Percentiles rank a stretch among this genome's conserved stretches.
Conservation (phyloP, 2,113 vertebrate species). For the Podocnemis expansa region DNA sequence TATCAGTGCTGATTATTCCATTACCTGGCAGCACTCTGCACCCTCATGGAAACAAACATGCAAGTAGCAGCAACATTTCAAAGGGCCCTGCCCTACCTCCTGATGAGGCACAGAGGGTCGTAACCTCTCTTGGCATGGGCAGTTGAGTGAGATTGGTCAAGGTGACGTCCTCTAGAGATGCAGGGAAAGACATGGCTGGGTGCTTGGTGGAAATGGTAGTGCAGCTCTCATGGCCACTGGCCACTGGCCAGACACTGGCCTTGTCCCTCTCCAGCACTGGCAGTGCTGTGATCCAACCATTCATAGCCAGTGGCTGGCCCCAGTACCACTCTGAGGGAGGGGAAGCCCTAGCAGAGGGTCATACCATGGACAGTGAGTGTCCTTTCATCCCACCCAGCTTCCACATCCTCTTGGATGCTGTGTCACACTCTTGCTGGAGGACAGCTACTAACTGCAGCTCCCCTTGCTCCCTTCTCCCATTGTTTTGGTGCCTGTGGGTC, state of each 20-base stretch:
- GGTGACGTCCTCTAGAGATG: background rate
- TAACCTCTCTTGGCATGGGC: background rate
- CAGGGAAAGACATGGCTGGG: background rate
- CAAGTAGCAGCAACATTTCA: background rate
- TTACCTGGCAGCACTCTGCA: background rate
- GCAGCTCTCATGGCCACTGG: background rate
- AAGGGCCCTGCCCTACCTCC: background rate
- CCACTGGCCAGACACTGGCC: background rate
- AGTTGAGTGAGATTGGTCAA: background rate
- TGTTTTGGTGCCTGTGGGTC: background rate
- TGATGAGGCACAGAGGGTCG: background rate
- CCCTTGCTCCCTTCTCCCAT: background rate
- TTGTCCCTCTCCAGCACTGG: background rate
- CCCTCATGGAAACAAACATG: no score
- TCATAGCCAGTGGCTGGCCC: background rate
- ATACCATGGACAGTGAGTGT: no score
- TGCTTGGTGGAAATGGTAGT: background rate
- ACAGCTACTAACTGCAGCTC: background rate
- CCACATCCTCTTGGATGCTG: no score
- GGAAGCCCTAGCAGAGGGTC: no score
- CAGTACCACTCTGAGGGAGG: background rate
- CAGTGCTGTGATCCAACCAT: background rate
- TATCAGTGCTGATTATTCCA: background rate
- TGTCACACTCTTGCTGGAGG: background rate
- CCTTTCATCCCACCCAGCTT: no score